Conservation (phyloP, 1,140 invertebrate genomes). For the Lordiphosa collinella region DNA sequence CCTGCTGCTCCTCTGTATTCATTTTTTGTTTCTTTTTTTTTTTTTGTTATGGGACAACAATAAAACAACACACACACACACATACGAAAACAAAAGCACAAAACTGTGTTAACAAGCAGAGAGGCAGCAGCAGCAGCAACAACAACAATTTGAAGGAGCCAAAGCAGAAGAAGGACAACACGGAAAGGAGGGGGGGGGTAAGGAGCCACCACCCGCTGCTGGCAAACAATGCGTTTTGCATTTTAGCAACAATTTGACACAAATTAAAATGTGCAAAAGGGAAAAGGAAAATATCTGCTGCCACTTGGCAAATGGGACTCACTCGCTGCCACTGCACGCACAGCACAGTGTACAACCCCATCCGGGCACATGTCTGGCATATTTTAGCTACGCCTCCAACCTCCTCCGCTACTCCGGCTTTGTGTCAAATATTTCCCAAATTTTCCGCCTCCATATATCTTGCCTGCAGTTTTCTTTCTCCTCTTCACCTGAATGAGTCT, state of each 20-base stretch:
- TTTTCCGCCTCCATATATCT: slow-evolving; percentile 15
- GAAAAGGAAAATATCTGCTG: slow-evolving; percentile 19
- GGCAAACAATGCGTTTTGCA: slow-evolving; percentile 70
- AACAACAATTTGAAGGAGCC: slow-evolving; percentile 16
- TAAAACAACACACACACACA: slow-evolving; percentile 41
- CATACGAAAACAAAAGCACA: slow-evolving; percentile 66
- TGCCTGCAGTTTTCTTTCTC: slow-evolving; percentile 14
- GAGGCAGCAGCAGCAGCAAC: slow-evolving; percentile 11
- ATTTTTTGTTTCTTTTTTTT: slow-evolving; percentile 29
- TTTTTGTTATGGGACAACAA: slow-evolving; percentile 70
- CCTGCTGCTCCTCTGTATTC: slow-evolving; percentile 4
- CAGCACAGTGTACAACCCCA: slow-evolving; percentile 13
- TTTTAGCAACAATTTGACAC: slow-evolving; percentile 77
- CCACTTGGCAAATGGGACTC: slow-evolving; percentile 18
- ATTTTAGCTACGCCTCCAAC: slow-evolving; percentile 37
- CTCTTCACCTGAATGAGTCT: slow-evolving; percentile 50
- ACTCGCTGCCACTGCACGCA: slow-evolving; percentile 21
- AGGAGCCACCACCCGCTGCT: slow-evolving; percentile 27
- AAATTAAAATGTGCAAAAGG: slow-evolving; percentile 65
- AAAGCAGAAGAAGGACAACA: slow-evolving; percentile 38
- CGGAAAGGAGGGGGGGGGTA: slow-evolving; percentile 13
- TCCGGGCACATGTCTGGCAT: slow-evolving; percentile 62
- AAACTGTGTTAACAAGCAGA: slow-evolving; percentile 73
- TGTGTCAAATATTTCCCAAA: slow-evolving; percentile 65
- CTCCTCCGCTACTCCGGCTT: slow-evolving; percentile 1